These are phyloP conservation scores for Ianthella basta DNA, from an alignment of 37 sponge, comb jelly and placozoan species.

Conservation along the genomic window DNA sequence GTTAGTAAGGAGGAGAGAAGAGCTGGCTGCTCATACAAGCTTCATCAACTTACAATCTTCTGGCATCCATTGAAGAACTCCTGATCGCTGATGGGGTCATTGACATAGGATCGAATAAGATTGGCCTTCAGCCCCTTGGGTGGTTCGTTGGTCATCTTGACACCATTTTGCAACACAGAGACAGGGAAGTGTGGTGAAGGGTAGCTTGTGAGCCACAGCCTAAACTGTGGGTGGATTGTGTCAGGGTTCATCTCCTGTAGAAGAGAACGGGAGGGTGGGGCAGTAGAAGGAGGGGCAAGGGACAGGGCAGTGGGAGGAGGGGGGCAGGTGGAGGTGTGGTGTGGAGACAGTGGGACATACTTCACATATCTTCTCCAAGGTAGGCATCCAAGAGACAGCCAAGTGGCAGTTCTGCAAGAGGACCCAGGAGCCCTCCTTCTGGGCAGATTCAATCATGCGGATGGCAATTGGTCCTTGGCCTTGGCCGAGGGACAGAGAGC, in stretches of 20 bases:
- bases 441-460: constrained; percentile 92
- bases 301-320: not conserved
- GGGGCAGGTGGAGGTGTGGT: not conserved
- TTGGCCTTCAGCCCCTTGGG: constrained; percentile 98
- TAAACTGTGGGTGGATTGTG: constrained; percentile 94
- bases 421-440: constrained; percentile 98
- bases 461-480: constrained; percentile 99
- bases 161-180: constrained; percentile 98
- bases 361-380: constrained; percentile 93
- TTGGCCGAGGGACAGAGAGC: constrained; percentile 96
- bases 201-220: constrained; percentile 98
- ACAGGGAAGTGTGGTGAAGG: constrained; percentile 98
- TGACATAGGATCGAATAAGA: constrained; percentile 91
- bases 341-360: not conserved
- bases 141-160: constrained; percentile 99
- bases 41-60: constrained; percentile 56
- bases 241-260: constrained; percentile 91
- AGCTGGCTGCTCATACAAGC: too few species aligned
- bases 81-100: constrained; percentile 93
- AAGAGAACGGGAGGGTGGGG: not conserved
- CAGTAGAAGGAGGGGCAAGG: too few species aligned
- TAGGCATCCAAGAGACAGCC: constrained; percentile 99
- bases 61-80: constrained; percentile 92
- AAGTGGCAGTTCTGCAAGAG: constrained; percentile 99
- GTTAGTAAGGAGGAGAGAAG: too few species aligned